Conservation (phyloP, 2,888 invertebrate genomes). For the Microdon myrmicae region DNA sequence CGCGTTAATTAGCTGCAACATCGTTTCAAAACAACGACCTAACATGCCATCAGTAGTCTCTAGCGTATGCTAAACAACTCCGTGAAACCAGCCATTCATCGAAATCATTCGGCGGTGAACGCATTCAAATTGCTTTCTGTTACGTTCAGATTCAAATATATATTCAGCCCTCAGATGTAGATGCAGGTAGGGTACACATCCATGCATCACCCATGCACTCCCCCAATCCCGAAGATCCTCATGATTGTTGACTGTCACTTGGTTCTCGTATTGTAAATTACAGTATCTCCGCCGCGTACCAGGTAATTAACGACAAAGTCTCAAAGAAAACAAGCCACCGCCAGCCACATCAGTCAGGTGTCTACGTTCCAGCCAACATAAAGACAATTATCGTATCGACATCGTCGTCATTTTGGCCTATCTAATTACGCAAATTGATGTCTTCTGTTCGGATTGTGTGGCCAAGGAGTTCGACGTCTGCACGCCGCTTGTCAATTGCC, state of each 20-base stretch:
- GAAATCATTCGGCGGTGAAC: slow-evolving; percentile 50
- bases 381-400: slow-evolving; percentile 10
- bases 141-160: slow-evolving; percentile 3
- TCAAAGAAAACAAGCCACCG: slow-evolving; percentile 5
- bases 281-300: slow-evolving; percentile 27
- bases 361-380: slow-evolving; percentile 1
- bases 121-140: slow-evolving; percentile 41
- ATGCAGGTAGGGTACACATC: neutral
- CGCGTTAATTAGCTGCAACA: slow-evolving; percentile 47
- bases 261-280: slow-evolving; percentile 2
- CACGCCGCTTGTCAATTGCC: slow-evolving; percentile 29
- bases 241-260: neutral
- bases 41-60: no score
- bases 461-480: slow-evolving; percentile 9
- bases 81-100: slow-evolving; percentile 34
- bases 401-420: slow-evolving; percentile 33
- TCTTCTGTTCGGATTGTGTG: slow-evolving; percentile 36
- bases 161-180: no score
- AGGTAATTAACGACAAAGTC: slow-evolving; percentile 32
- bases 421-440: slow-evolving; percentile 51
- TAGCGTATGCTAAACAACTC: slow-evolving; percentile 31
- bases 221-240: neutral
- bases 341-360: slow-evolving; percentile 7
- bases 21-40: no score
- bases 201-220: neutral